Evolutionary conservation across 1,140 invertebrate species (phyloP).

Genomic region (Drosophila guanche): DNA sequence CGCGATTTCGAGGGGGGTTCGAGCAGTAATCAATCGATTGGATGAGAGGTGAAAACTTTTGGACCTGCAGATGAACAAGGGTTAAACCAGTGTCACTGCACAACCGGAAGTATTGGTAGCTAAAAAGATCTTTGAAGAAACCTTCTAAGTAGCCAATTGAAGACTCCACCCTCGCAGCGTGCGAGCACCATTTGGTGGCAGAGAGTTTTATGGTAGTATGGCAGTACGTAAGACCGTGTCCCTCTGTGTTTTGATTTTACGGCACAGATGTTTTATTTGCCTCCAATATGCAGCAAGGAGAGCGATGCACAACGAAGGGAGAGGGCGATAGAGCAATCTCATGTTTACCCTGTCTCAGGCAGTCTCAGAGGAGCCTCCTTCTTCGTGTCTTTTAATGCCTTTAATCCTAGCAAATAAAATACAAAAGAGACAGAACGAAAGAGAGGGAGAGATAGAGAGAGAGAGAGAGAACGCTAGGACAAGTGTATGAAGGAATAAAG

Average conservation of each 20-base stretch:
- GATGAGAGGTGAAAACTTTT: neutral
- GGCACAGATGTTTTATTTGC: conserved; percentile 78
- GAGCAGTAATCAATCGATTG: neutral
- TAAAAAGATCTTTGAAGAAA: too few relatives aligned
- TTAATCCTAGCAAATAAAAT: conserved; percentile 79
- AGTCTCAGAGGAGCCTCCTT: conserved; percentile 44
- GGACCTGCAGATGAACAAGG: too few relatives aligned
- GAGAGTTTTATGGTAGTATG: conserved; percentile 24
- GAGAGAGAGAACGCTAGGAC: conserved; percentile 54
- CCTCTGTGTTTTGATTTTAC: conserved; percentile 74
- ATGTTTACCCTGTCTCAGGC: conserved; percentile 51
- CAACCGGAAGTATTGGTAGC: too few relatives aligned
- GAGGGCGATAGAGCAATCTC: conserved; percentile 19
- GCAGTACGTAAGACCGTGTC: conserved; percentile 41
- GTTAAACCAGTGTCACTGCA: too few relatives aligned
- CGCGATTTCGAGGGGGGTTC: conserved; percentile 1
- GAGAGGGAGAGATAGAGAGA: conserved; percentile 8
- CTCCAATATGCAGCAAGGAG: conserved; percentile 23
- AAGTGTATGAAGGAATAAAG: conserved; percentile 57
- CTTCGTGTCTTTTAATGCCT: conserved; percentile 74
- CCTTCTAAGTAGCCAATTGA: neutral
- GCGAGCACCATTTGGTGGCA: conserved; percentile 51
- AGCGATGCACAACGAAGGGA: conserved; percentile 8
- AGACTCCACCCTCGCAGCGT: conserved; percentile 19
- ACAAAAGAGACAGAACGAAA: conserved; percentile 26